A percentile compares a stretch with the other conserved stretches of the same genome.
These are phyloP conservation scores for Brachionus rotundiformis DNA, from an alignment of 1,140 invertebrate species.

Conservation along the genomic window DNA sequence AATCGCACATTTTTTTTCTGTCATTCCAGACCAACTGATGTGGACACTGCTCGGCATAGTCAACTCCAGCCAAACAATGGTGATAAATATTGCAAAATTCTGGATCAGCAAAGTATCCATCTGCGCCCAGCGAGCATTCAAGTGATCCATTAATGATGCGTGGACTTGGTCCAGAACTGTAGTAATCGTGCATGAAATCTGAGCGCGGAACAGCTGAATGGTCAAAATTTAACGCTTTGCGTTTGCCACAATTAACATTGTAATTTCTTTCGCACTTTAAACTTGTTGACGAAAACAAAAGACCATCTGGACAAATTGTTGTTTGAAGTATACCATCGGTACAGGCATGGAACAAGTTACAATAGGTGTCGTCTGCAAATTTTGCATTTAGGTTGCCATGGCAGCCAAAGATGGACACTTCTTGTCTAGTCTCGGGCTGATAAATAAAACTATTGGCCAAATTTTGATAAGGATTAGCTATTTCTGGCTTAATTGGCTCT, in stretches of 20 bases:
- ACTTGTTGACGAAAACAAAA: not conserved
- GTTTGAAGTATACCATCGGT: not conserved
- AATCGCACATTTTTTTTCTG: constrained; percentile 51
- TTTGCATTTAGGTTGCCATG: not conserved
- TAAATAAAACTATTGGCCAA: constrained; percentile 6
- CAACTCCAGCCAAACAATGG: constrained; percentile 43
- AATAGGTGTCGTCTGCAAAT: not conserved
- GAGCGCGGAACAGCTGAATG: not conserved
- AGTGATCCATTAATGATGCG: constrained; percentile 35
- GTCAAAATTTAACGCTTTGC: not conserved
- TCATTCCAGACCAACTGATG: constrained; percentile 52
- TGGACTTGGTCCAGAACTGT: not conserved
- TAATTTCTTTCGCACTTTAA: constrained; percentile 31
- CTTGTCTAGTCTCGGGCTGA: not conserved
- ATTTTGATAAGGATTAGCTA: not conserved
- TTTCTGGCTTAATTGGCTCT: not conserved
- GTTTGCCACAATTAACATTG: constrained; percentile 29
- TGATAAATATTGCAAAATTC: constrained; percentile 51
- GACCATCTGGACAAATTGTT: constrained; percentile 25
- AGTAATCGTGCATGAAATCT: constrained; percentile 19
- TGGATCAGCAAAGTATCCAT: constrained; percentile 49
- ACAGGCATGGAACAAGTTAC: constrained; percentile 46
- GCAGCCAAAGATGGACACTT: constrained; percentile 1
- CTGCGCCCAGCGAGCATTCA: constrained; percentile 22
- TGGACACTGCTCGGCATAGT: constrained; percentile 50